phyloP scores from a whole-genome alignment of 1,140 invertebrate genomes.

The Bombus picipes region DNA sequence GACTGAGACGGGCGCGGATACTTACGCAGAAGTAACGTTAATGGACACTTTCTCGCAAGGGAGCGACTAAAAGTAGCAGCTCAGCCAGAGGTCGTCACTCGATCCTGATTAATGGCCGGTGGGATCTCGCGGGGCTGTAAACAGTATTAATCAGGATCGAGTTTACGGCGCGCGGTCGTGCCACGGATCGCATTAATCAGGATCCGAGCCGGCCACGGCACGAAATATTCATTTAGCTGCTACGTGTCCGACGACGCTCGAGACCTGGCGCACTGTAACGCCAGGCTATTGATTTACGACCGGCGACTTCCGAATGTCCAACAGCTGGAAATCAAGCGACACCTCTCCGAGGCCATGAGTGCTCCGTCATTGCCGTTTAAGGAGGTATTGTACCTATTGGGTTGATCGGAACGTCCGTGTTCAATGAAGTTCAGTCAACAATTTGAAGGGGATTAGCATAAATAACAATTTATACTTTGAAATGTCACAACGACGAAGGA shows the following conservation, averaged over 20 bases:
- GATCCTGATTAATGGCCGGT: slow-evolving; percentile 75
- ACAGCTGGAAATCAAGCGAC: slow-evolving; percentile 29
- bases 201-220: slow-evolving; percentile 52
- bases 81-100: slow-evolving; percentile 66
- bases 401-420: too few relatives aligned
- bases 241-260: slow-evolving; percentile 47
- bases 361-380: neutral
- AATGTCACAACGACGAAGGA: too few relatives aligned
- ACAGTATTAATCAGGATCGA: slow-evolving; percentile 77
- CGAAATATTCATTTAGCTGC: slow-evolving; percentile 61
- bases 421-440: too few relatives aligned
- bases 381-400: neutral
- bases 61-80: slow-evolving; percentile 43
- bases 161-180: slow-evolving; percentile 65
- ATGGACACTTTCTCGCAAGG: slow-evolving; percentile 44
- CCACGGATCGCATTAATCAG: slow-evolving; percentile 72
- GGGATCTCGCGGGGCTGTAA: slow-evolving; percentile 68
- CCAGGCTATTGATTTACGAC: slow-evolving; percentile 57
- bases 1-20: slow-evolving; percentile 6
- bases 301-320: slow-evolving; percentile 58
- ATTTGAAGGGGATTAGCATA: too few relatives aligned
- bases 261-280: slow-evolving; percentile 8
- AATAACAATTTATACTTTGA: too few relatives aligned
- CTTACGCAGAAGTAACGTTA: slow-evolving; percentile 32
- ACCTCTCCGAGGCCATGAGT: neutral